Conservation (phyloP, 1,140 invertebrate genomes). For the Plectrocnemia conspersa region DNA sequence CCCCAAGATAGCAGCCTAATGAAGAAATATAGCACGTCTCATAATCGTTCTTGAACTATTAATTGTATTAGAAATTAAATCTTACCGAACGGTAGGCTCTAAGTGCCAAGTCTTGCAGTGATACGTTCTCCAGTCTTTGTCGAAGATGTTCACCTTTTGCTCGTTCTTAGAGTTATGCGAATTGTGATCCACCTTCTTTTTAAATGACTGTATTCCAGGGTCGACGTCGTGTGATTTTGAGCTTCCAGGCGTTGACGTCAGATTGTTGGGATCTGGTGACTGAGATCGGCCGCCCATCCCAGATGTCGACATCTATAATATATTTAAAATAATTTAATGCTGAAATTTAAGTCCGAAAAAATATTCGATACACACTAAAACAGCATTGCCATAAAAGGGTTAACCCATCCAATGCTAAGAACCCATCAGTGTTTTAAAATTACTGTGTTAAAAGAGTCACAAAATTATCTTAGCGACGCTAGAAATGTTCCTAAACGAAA, state of each 20-base stretch:
- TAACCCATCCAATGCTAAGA: too few relatives aligned
- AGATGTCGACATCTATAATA: slow-evolving; percentile 21
- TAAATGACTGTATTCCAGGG: slow-evolving; percentile 5
- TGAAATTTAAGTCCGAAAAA: slow-evolving; percentile 1
- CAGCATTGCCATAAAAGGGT: too few relatives aligned
- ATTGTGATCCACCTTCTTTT: slow-evolving; percentile 15
- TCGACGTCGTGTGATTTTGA: slow-evolving; percentile 38
- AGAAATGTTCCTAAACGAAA: too few relatives aligned
- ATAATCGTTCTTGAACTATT: neutral
- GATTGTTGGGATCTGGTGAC: slow-evolving; percentile 33
- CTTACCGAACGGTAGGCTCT: slow-evolving; percentile 90
- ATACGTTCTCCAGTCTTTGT: slow-evolving; percentile 84
- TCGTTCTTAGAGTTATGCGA: slow-evolving; percentile 22
- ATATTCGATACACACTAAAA: too few relatives aligned
- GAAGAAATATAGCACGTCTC: slow-evolving; percentile 28
- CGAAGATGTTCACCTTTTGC: slow-evolving; percentile 26
- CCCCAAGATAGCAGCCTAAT: slow-evolving; percentile 86
- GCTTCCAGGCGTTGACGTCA: slow-evolving; percentile 32
- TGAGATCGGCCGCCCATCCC: slow-evolving; percentile 27
- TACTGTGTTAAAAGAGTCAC: too few relatives aligned
- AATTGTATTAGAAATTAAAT: slow-evolving; percentile 7
- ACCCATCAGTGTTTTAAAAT: too few relatives aligned
- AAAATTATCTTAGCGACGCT: too few relatives aligned
- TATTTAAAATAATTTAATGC: slow-evolving; percentile 5
- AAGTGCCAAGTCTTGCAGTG: slow-evolving; percentile 96